A percentile compares a stretch with the other conserved stretches of the same genome.
Evolutionary conservation across 1,140 invertebrate species (phyloP).

Genomic region (Adelges cooleyi): DNA sequence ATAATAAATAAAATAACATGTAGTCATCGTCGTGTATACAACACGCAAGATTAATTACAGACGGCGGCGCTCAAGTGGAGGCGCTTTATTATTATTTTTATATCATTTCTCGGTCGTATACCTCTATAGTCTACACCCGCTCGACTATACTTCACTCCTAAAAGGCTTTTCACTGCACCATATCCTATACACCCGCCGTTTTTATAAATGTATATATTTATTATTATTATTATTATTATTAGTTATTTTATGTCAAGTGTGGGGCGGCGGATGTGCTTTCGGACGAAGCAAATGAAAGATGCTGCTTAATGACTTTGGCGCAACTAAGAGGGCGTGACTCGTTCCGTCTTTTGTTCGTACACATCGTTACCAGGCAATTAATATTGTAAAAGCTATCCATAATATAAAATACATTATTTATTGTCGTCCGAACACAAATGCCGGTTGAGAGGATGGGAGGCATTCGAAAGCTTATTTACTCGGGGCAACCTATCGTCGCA

Average conservation of each 20-base stretch:
- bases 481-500: too few species aligned
- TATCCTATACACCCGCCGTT: too few species aligned
- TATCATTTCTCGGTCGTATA: neutral
- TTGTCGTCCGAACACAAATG: neutral
- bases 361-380: slow-evolving; percentile 21
- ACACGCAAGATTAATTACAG: slow-evolving; percentile 23
- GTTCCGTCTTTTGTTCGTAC: slow-evolving; percentile 11
- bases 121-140: too few species aligned
- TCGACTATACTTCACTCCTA: too few species aligned
- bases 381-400: slow-evolving; percentile 13
- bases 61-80: neutral
- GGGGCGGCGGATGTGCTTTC: neutral
- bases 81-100: neutral
- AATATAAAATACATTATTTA: slow-evolving; percentile 13
- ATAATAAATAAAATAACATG: slow-evolving; percentile 26
- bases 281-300: neutral
- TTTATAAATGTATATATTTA: too few species aligned
- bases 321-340: slow-evolving; percentile 19
- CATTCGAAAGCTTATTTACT: too few species aligned
- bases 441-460: too few species aligned
- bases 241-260: neutral
- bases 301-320: slow-evolving; percentile 9
- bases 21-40: slow-evolving; percentile 13
- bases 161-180: too few species aligned
- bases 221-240: too few species aligned